Evolutionary conservation across 2,888 invertebrate species (phyloP).

Genomic region (Opisthograptis luteolata): DNA sequence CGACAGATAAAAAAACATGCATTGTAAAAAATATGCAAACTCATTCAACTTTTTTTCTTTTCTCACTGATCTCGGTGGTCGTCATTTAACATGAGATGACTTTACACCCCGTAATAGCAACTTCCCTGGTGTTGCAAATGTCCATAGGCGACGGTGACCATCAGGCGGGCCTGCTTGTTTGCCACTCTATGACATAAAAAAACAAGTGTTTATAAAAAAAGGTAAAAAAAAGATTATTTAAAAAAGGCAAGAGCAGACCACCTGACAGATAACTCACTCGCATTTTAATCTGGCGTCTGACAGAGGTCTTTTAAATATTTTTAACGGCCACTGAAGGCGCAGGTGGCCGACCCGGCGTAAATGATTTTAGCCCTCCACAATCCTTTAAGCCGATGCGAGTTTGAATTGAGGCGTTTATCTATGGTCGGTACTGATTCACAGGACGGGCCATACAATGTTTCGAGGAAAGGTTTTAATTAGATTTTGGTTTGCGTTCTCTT

Average conservation of each 20-base stretch:
- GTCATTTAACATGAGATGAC: too few species aligned
- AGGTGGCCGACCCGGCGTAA: conserved; percentile 5
- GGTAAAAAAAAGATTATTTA: too few species aligned
- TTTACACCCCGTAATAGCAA: too few species aligned
- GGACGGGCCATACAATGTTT: conserved; percentile 18
- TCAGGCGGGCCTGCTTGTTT: too few species aligned
- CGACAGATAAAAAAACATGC: too few species aligned
- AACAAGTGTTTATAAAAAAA: too few species aligned
- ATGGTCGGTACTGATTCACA: conserved; percentile 44
- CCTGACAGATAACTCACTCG: conserved; percentile 20
- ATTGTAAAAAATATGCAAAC: too few species aligned
- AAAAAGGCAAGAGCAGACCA: neutral
- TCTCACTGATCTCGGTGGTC: too few species aligned
- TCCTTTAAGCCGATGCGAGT: conserved; percentile 53
- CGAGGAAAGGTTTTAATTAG: conserved; percentile 24
- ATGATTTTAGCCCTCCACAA: conserved; percentile 38
- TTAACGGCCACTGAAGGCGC: conserved; percentile 38
- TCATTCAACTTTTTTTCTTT: too few species aligned
- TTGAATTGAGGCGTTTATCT: conserved; percentile 55
- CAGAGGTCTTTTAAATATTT: conserved; percentile 47
- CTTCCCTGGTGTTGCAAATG: too few species aligned
- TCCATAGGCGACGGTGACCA: too few species aligned
- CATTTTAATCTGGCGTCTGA: conserved; percentile 19
- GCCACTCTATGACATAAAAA: too few species aligned
- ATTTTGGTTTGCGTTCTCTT: conserved; percentile 1